Conservation (phyloP, 1,140 invertebrate species). For the Brachionus plicatilis region DNA sequence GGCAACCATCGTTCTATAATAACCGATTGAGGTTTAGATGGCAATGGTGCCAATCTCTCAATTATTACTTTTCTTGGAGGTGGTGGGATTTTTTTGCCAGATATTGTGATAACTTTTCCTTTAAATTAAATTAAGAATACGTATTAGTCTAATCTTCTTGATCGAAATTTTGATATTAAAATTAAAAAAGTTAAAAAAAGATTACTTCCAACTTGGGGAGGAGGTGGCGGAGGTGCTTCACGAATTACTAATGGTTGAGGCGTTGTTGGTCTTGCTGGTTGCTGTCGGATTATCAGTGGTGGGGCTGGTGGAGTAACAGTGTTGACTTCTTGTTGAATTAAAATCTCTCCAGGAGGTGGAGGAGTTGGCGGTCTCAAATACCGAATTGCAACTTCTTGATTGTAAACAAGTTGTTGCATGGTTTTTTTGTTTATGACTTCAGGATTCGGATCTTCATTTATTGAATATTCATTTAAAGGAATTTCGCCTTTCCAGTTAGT, state of each 20-base stretch:
- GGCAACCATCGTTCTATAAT: slow-evolving; percentile 41
- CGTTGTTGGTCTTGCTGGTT: slow-evolving; percentile 29
- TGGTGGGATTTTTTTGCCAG: slow-evolving; percentile 34
- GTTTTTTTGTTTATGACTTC: slow-evolving; percentile 22
- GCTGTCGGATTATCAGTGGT: slow-evolving; percentile 29
- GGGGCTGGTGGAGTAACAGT: slow-evolving; percentile 29
- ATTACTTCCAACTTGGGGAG: slow-evolving; percentile 24
- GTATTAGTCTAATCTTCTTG: background rate
- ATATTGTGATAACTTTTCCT: slow-evolving; percentile 32
- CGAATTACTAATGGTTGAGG: slow-evolving; percentile 36
- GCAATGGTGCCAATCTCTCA: slow-evolving; percentile 34
- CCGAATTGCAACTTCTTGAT: slow-evolving; percentile 38
- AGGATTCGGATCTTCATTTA: slow-evolving; percentile 41
- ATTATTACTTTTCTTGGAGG: slow-evolving; percentile 41
- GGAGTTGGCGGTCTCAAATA: slow-evolving; percentile 41
- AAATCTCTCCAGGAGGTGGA: slow-evolving; percentile 37
- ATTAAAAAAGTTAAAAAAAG: background rate
- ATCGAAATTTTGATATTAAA: background rate
- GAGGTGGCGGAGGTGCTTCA: slow-evolving; percentile 39
- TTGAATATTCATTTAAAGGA: slow-evolving; percentile 31
- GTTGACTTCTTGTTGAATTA: slow-evolving; percentile 22
- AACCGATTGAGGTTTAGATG: slow-evolving; percentile 36
- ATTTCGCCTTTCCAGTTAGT: slow-evolving; percentile 30
- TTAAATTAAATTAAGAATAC: background rate
- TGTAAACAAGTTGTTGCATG: slow-evolving; percentile 4